Evolutionary conservation across 2,888 invertebrate genomes (phyloP).

Genomic region (Thymelicus lineola): DNA sequence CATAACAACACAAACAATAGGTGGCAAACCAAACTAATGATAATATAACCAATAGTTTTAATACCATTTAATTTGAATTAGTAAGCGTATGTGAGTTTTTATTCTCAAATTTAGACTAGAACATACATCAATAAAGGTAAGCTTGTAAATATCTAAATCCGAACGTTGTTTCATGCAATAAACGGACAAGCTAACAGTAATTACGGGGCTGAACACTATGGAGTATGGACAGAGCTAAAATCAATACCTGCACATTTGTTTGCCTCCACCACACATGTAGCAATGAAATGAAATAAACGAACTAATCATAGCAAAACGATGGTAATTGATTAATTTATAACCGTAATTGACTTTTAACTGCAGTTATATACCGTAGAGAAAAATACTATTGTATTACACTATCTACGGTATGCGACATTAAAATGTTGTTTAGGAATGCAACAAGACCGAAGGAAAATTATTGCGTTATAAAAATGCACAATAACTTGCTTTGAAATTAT

Average conservation of each 20-base stretch:
- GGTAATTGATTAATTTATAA: slow-evolving; percentile 1
- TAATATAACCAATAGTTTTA: too few relatives aligned
- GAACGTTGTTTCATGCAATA: slow-evolving; percentile 1
- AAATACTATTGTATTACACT: background rate
- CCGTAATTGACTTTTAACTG: background rate
- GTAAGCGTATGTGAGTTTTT: too few relatives aligned
- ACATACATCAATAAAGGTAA: too few relatives aligned
- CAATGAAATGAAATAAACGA: slow-evolving; percentile 3
- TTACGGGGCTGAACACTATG: background rate
- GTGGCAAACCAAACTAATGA: too few relatives aligned
- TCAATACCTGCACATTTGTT: slow-evolving; percentile 5
- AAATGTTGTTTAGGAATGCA: slow-evolving; percentile 4
- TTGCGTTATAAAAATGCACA: background rate
- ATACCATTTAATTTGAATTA: too few relatives aligned
- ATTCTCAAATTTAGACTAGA: background rate
- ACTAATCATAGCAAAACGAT: background rate
- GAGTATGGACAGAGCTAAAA: slow-evolving; percentile 6
- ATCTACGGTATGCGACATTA: slow-evolving; percentile 1
- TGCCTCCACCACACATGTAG: background rate
- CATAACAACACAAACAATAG: too few relatives aligned
- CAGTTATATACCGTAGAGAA: background rate
- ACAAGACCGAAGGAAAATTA: background rate
- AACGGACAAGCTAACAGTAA: slow-evolving; percentile 2
- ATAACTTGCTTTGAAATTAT: slow-evolving; percentile 11
- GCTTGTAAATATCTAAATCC: background rate